Evolutionary conservation across 2,113 vertebrate genomes (phyloP).

Genomic region (Scolopax mira): DNA sequence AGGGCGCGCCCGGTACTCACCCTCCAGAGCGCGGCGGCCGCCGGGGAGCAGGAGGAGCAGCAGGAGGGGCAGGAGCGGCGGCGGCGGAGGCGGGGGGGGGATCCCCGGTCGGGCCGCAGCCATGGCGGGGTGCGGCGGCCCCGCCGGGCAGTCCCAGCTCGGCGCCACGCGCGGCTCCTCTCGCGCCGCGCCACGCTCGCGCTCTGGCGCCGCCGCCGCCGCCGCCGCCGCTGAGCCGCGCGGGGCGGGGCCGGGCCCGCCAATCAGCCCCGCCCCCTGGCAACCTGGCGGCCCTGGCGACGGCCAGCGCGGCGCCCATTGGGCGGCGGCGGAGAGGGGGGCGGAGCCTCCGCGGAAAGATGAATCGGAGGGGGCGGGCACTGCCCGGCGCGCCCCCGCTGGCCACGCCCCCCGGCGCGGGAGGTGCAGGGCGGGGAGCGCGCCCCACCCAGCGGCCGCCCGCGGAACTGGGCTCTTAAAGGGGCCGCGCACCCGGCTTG

Average conservation of each 20-base stretch:
- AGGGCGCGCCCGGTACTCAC: slow-evolving; percentile 53
- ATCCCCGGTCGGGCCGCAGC: slow-evolving; percentile 56
- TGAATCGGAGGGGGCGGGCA: slow-evolving; percentile 68
- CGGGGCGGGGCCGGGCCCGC: not conserved
- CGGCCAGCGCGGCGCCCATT: not conserved
- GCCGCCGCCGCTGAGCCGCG: slow-evolving; percentile 41
- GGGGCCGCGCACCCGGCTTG: not conserved
- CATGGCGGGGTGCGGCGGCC: slow-evolving; percentile 18
- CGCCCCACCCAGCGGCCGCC: slow-evolving; percentile 69
- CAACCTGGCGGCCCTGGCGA: slow-evolving; percentile 15
- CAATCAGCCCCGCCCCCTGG: slow-evolving; percentile 44
- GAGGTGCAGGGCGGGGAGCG: slow-evolving; percentile 15
- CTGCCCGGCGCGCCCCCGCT: not conserved
- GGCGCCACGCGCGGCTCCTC: not conserved
- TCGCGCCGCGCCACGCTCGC: not conserved
- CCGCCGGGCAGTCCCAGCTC: not conserved
- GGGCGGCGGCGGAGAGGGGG: not conserved
- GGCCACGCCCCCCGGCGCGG: not conserved
- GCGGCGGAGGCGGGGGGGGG: not conserved
- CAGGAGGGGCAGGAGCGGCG: not conserved
- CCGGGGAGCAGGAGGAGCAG: slow-evolving; percentile 60
- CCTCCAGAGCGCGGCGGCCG: slow-evolving; percentile 72
- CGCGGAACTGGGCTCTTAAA: slow-evolving; percentile 8
- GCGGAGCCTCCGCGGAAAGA: slow-evolving; percentile 42
- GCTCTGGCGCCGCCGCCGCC: slow-evolving; percentile 26